Base-by-base conservation (phyloP, 2,113 vertebrate species). In the Blennius ocellaris region DNA sequence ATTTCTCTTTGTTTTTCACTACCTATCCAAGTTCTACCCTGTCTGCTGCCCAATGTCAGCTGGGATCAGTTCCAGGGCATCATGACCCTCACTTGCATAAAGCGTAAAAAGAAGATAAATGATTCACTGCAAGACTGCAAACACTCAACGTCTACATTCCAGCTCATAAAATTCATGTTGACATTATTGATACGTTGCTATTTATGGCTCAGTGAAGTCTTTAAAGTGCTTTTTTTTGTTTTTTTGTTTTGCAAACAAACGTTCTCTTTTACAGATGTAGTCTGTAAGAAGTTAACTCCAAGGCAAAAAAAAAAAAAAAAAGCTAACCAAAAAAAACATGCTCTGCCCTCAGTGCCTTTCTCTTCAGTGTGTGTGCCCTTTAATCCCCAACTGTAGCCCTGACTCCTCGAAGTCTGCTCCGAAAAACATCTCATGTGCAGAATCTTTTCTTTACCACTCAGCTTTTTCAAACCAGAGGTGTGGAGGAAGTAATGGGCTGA, bases 381-480 rank as follows among this genome's bases (percentile, higher is more conserved):
- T 74, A 79, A 89, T 82, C 43, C 44, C 69, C 72, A 63, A 71
- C 75, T 39, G 67, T 87, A 86, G 73, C 76, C 73, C 38, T 7
- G 80, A 89, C 78, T 87, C 81, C 79, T 81, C 51, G 7, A 58
- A 76, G 78, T 84, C 83, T 88, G 77, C 82, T 80, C 84, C 86
- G 76, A 82, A 90, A 89, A 87, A 88, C 72, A 72, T 43, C 53
- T 71, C 59, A 69, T 16, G 38, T 56, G 41, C 14, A 69, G 21
- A 54, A 45, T 60, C 61, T 51, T 66, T 77, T 72, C 69, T 59
- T 53, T 70, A 37, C 60, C 60, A 15, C 70, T 48, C 2, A n/a
- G 41, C 44, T 47, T 45, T 38, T 57, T n/a, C 30, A 15, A 39
- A 36, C 15, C 30, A 45, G 61, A 69, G 63, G 56, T 67, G 63